A percentile compares a stretch with the other conserved stretches of the same genome.
Conservation (phyloP, 2,113 vertebrate genomes). For the Mungos mungo region DNA sequence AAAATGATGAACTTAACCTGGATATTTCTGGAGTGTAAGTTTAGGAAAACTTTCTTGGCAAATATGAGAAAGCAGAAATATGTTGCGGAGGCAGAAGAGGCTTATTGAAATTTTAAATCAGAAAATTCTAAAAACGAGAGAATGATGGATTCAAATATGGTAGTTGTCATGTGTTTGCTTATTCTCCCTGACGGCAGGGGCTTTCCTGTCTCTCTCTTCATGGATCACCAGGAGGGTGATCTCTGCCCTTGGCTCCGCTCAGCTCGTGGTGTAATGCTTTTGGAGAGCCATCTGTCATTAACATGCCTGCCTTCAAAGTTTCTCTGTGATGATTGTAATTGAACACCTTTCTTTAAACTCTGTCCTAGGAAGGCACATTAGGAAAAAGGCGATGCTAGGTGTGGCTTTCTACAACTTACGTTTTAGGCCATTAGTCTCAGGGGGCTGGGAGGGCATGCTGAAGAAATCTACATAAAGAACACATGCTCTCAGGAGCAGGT, state of each 20-base stretch:
- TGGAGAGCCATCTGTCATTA: background rate
- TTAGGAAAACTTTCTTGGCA: slow-evolving; percentile 59
- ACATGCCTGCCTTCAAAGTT: background rate
- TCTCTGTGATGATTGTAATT: background rate
- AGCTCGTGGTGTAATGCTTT: background rate
- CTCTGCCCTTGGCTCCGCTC: background rate
- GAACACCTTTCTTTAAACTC: background rate
- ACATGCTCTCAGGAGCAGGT: background rate
- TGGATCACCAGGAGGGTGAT: background rate
- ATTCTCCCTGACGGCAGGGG: background rate
- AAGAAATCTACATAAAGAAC: background rate
- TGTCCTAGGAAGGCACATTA: background rate
- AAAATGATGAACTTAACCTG: slow-evolving; percentile 31
- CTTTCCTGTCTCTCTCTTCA: background rate
- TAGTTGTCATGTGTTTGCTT: background rate
- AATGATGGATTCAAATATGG: background rate
- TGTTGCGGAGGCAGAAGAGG: slow-evolving; percentile 52
- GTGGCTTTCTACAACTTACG: background rate
- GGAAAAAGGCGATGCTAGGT: background rate
- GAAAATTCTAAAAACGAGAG: slow-evolving; percentile 64
- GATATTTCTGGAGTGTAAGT: slow-evolving; percentile 48
- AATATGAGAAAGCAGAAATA: slow-evolving; percentile 63
- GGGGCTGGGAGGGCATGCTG: too few relatives aligned
- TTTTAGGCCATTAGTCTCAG: background rate
- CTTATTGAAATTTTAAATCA: slow-evolving; percentile 71